These are phyloP conservation scores for Eublepharis macularius DNA, from an alignment of 2,113 vertebrate genomes.

Conservation along the genomic window DNA sequence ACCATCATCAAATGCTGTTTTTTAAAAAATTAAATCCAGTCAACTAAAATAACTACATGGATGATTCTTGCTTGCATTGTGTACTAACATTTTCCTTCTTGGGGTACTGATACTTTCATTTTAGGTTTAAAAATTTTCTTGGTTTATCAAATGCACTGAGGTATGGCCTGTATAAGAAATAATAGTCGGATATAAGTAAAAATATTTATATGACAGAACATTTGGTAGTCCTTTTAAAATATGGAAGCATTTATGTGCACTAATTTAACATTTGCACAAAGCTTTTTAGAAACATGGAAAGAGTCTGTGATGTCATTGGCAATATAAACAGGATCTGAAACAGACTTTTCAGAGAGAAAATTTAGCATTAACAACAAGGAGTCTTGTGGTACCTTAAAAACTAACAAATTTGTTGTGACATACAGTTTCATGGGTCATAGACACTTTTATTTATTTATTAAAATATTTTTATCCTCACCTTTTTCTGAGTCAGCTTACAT, in stretches of 20 bases:
- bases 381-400: background rate
- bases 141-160: background rate
- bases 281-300: slow-evolving; percentile 1
- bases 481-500: too few relatives aligned
- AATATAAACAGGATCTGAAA: background rate
- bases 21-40: slow-evolving; percentile 47
- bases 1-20: slow-evolving; percentile 25
- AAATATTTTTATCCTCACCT: too few relatives aligned
- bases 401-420: background rate
- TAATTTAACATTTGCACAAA: slow-evolving; percentile 8
- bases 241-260: slow-evolving; percentile 15
- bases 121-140: background rate
- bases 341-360: background rate
- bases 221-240: slow-evolving; percentile 16
- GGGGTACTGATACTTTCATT: slow-evolving; percentile 13
- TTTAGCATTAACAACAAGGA: background rate
- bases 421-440: too few relatives aligned
- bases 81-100: slow-evolving; percentile 66
- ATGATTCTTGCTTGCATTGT: slow-evolving; percentile 37
- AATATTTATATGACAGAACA: background rate
- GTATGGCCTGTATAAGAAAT: background rate
- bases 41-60: slow-evolving; percentile 44
- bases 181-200: background rate
- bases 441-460: too few relatives aligned
- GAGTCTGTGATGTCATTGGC: background rate